Evolutionary conservation across 2,888 invertebrate genomes (phyloP).

Genomic region (Hyposoter didymator): DNA sequence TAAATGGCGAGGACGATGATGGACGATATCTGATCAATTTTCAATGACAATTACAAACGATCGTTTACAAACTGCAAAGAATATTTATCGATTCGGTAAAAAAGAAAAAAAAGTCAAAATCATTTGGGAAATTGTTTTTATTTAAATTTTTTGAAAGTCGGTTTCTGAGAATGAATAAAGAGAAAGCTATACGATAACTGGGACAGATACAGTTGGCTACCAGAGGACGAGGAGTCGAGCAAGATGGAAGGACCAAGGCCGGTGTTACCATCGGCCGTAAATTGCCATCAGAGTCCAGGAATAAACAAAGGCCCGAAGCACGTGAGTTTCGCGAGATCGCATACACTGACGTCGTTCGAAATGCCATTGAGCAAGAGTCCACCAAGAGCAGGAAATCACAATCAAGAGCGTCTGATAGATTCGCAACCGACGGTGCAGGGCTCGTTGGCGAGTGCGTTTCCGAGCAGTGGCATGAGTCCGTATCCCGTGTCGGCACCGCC

Average conservation of each 20-base stretch:
- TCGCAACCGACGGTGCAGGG: constrained; percentile 81
- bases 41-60: no score
- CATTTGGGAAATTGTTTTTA: neutral
- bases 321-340: constrained; percentile 95
- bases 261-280: constrained; percentile 76
- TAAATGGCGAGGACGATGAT: no score
- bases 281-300: constrained; percentile 63
- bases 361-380: constrained; percentile 84
- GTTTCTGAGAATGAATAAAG: constrained; percentile 42
- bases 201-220: constrained; percentile 89
- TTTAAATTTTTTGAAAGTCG: neutral
- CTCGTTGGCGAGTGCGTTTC: constrained; percentile 70
- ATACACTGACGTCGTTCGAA: constrained; percentile 94
- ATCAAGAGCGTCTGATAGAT: constrained; percentile 83
- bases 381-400: constrained; percentile 83
- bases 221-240: constrained; percentile 90
- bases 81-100: neutral
- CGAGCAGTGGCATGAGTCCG: constrained; percentile 74
- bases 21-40: no score
- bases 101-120: neutral
- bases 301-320: constrained; percentile 89
- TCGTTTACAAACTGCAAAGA: neutral
- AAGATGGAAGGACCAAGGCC: constrained; percentile 90
- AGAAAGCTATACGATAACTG: constrained; percentile 13
- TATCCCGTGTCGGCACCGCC: constrained; percentile 73